phyloP scores from a whole-genome alignment of 2,113 vertebrate genomes.

The Clarias batrachus region DNA sequence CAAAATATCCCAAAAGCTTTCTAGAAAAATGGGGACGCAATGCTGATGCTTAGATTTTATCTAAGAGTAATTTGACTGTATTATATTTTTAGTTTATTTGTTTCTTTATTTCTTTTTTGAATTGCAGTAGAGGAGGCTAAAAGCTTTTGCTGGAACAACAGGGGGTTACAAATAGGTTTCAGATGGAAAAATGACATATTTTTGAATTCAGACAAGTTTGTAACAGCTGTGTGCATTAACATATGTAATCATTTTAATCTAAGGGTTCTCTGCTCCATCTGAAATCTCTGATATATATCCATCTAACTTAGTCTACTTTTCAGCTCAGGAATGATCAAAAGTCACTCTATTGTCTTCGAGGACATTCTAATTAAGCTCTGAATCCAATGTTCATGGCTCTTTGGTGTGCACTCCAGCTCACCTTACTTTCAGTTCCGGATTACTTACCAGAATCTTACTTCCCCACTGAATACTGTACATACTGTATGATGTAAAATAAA shows the following conservation, averaged over 20 bases:
- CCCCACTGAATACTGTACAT: not conserved
- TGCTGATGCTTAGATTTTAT: constrained; percentile 26
- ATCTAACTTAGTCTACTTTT: not conserved
- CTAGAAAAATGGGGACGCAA: not conserved
- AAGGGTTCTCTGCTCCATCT: not conserved
- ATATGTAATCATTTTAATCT: not conserved
- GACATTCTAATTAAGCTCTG: not conserved
- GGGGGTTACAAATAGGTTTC: not conserved
- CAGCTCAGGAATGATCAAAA: not conserved
- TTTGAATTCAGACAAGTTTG: not conserved
- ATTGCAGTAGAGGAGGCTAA: not conserved
- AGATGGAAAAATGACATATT: not conserved
- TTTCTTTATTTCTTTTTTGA: not conserved
- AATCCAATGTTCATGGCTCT: not conserved
- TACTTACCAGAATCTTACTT: not conserved
- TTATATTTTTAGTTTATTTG: not conserved
- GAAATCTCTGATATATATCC: not conserved
- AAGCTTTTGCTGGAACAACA: not conserved
- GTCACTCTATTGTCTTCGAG: not conserved
- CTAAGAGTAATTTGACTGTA: not conserved
- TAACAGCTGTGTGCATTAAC: not conserved
- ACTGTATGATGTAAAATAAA: constrained; percentile 2
- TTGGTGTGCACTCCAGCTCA: not conserved
- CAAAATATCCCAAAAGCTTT: constrained; percentile 8
- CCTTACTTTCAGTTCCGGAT: not conserved